A percentile compares a stretch with the other conserved stretches of the same genome.
Evolutionary conservation across 2,888 invertebrate genomes (phyloP).

Genomic region (Stegophylla sp.): DNA sequence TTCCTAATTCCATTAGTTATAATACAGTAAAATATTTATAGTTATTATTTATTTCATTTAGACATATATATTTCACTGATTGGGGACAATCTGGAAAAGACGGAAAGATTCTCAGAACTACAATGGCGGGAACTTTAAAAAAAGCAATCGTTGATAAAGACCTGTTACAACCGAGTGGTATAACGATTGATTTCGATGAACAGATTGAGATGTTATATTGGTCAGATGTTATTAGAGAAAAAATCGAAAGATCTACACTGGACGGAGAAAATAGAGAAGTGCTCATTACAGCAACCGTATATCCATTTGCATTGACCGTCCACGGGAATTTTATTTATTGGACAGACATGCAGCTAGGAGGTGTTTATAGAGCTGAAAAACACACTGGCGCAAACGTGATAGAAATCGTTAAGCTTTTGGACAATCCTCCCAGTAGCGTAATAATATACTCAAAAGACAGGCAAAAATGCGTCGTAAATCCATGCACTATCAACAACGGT

Average conservation of each 20-base stretch:
- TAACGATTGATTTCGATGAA: conserved; percentile 95
- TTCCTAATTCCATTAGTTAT: neutral
- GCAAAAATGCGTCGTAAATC: conserved; percentile 81
- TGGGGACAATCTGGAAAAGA: conserved; percentile 93
- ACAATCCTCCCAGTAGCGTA: conserved; percentile 91
- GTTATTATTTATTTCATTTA: conserved; percentile 55
- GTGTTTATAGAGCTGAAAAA: conserved; percentile 95
- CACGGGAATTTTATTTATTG: conserved; percentile 91
- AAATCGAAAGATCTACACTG: conserved; percentile 89
- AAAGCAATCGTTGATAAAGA: conserved; percentile 87
- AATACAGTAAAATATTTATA: neutral
- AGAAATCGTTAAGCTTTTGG: conserved; percentile 90
- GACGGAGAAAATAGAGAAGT: conserved; percentile 86
- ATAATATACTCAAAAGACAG: conserved; percentile 82
- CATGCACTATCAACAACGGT: conserved; percentile 90
- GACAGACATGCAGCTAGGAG: conserved; percentile 91
- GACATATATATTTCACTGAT: conserved; percentile 90
- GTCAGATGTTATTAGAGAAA: conserved; percentile 95
- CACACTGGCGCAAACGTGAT: conserved; percentile 94
- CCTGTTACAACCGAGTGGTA: conserved; percentile 91
- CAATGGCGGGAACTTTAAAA: conserved; percentile 94
- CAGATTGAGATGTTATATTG: conserved; percentile 91
- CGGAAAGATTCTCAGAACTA: conserved; percentile 91
- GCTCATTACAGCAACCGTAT: conserved; percentile 86
- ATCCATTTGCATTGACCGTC: conserved; percentile 93